Evolutionary conservation across 1,140 invertebrate genomes (phyloP).

Genomic region (Coelopa frigida): DNA sequence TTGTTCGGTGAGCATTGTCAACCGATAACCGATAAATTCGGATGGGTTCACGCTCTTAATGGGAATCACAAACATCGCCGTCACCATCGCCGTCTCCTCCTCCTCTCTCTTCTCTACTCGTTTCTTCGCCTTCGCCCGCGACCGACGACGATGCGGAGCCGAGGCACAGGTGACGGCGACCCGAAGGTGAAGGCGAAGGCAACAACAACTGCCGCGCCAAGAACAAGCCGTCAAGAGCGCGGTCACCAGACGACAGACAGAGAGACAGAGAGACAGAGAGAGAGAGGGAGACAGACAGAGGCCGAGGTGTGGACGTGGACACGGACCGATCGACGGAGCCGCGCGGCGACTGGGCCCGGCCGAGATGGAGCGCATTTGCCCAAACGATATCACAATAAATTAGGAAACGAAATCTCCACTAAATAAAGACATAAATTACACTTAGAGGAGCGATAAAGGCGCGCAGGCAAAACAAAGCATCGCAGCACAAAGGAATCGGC

Average conservation of each 20-base stretch:
- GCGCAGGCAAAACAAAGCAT: conserved; percentile 1
- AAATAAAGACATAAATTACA: conserved; percentile 46
- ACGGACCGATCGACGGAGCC: no score
- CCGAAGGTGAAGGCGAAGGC: conserved; percentile 25
- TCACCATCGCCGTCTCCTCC: conserved; percentile 14
- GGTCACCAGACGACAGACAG: not conserved
- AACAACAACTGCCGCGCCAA: conserved; percentile 2
- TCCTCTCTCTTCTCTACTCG: no score
- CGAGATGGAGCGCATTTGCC: conserved; percentile 27
- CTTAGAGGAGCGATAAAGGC: conserved; percentile 24
- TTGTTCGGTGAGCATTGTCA: conserved; percentile 45
- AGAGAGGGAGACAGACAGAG: no score
- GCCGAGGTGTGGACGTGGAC: no score
- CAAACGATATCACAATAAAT: conserved; percentile 45
- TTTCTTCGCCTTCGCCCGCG: no score
- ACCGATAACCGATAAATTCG: conserved; percentile 43
- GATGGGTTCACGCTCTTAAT: conserved; percentile 45
- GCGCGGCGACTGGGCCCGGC: not conserved
- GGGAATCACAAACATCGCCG: conserved; percentile 19
- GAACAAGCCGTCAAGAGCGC: not conserved
- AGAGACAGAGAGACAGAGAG: not conserved
- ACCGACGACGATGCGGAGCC: no score
- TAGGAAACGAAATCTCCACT: conserved; percentile 46
- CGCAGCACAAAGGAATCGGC: not conserved
- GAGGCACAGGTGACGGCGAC: no score